A percentile compares a stretch with the other conserved stretches of the same genome.
Conservation (phyloP, 2,797 vertebrate genomes). For the Psittacula echo region DNA sequence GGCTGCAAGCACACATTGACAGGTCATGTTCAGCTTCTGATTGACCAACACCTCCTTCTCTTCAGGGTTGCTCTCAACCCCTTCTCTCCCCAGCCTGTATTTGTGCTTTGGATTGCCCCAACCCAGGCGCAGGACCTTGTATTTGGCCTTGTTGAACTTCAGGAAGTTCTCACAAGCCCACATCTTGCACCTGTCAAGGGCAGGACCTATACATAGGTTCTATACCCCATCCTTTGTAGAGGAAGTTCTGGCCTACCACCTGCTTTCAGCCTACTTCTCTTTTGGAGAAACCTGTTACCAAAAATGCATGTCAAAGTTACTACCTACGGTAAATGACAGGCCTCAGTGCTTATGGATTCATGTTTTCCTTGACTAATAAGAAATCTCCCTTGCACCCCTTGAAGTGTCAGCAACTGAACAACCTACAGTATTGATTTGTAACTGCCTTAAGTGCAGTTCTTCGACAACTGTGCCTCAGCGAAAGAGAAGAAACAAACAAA, state of each 20-base stretch:
- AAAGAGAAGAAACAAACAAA: neutral
- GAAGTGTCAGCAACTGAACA: neutral
- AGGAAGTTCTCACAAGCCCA: neutral
- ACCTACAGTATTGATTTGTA: neutral
- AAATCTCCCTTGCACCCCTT: neutral
- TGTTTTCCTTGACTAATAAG: neutral
- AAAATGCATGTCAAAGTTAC: neutral
- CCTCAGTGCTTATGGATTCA: neutral
- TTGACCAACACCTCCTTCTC: neutral
- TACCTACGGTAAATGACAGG: fast-evolving
- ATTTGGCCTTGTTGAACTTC: neutral
- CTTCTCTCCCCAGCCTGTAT: neutral
- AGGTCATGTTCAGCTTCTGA: neutral
- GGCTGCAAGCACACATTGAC: neutral
- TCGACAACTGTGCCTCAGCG: neutral
- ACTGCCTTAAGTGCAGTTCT: neutral
- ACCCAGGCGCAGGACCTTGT: neutral
- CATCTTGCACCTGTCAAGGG: neutral
- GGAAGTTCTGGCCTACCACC: fast-evolving
- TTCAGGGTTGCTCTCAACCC: neutral
- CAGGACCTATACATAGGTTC: neutral
- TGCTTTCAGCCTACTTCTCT: neutral
- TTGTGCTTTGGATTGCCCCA: neutral
- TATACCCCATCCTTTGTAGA: neutral
- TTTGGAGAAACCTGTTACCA: neutral